These are phyloP conservation scores for Melipona beecheii DNA, from an alignment of 2,888 invertebrate genomes.

Conservation along the genomic window DNA sequence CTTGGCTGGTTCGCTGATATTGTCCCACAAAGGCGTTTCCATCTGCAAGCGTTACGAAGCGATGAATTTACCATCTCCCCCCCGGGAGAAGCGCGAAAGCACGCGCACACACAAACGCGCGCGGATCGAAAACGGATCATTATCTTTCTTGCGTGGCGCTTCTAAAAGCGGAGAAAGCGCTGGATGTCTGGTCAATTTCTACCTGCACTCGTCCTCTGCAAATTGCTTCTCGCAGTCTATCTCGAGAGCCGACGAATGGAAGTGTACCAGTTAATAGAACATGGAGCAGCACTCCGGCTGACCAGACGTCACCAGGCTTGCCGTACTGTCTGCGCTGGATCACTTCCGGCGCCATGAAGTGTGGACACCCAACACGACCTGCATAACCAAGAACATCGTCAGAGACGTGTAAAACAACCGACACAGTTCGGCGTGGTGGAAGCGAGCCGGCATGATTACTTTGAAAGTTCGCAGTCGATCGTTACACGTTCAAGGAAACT, in stretches of 20 bases:
- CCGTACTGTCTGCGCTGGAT: slow-evolving; percentile 95
- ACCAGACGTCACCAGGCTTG: slow-evolving; percentile 99
- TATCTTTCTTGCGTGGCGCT: background rate
- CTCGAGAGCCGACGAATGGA: slow-evolving; percentile 97
- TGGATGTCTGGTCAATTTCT: slow-evolving; percentile 50
- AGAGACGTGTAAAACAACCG: slow-evolving; percentile 37
- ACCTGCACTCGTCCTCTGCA: slow-evolving; percentile 93
- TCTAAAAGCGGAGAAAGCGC: background rate
- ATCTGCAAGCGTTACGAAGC: slow-evolving; percentile 87
- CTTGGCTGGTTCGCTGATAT: slow-evolving; percentile 97
- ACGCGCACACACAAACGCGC: background rate
- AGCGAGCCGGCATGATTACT: slow-evolving; percentile 63
- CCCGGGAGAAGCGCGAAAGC: too few relatives aligned
- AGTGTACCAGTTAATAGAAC: slow-evolving; percentile 96
- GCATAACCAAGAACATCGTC: slow-evolving; percentile 67
- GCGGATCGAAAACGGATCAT: background rate
- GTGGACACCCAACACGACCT: slow-evolving; percentile 98
- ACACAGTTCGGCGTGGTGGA: slow-evolving; percentile 41
- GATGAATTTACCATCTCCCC: background rate
- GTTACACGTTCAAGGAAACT: slow-evolving; percentile 37
- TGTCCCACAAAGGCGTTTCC: slow-evolving; percentile 95
- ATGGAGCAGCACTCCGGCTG: slow-evolving; percentile 97
- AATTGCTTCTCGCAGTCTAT: slow-evolving; percentile 96
- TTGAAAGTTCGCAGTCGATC: slow-evolving; percentile 55
- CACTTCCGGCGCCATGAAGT: slow-evolving; percentile 99